Evolutionary conservation across 37 sponge, comb jelly and placozoan genomes (phyloP).

Genomic region (Eunapius fragilis): DNA sequence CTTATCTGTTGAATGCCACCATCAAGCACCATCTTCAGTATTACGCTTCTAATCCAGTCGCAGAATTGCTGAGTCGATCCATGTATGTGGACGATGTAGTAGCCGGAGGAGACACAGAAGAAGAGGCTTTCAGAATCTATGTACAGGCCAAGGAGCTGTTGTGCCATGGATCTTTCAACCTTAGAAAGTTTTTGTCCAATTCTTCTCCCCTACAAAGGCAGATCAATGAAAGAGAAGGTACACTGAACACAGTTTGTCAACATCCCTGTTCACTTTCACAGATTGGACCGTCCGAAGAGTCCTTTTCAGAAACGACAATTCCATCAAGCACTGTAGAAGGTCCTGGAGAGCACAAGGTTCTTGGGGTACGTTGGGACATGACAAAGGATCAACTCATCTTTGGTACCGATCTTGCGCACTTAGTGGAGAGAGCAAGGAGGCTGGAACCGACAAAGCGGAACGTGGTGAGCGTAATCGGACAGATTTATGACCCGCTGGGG

Average conservation of each 20-base stretch:
- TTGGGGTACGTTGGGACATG: slow-evolving; percentile 46
- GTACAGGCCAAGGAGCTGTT: slow-evolving; percentile 26
- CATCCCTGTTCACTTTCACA: not conserved
- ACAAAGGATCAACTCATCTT: slow-evolving; percentile 17
- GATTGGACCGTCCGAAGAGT: slow-evolving; percentile 15
- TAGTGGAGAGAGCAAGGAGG: not conserved
- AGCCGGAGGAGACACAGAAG: slow-evolving; percentile 36
- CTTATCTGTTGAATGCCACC: slow-evolving; percentile 1
- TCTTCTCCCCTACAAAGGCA: slow-evolving; percentile 18
- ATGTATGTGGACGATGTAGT: slow-evolving; percentile 38
- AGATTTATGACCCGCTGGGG: slow-evolving; percentile 35
- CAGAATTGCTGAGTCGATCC: slow-evolving; percentile 4
- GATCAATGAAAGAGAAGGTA: slow-evolving; percentile 18
- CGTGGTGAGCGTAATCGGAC: slow-evolving; percentile 2
- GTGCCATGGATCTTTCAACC: slow-evolving; percentile 40
- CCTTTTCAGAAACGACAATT: slow-evolving; percentile 14
- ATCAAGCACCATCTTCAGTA: not conserved
- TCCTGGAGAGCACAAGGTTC: slow-evolving; percentile 34
- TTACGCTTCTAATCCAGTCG: not conserved
- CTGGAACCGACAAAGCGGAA: slow-evolving; percentile 20
- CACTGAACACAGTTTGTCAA: not conserved
- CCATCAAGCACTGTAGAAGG: not conserved
- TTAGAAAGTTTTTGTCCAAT: slow-evolving; percentile 42
- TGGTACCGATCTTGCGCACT: slow-evolving; percentile 4
- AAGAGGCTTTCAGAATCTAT: slow-evolving; percentile 33